Base-by-base conservation (phyloP, 2,113 vertebrate species). In the Miniopterus natalensis region DNA sequence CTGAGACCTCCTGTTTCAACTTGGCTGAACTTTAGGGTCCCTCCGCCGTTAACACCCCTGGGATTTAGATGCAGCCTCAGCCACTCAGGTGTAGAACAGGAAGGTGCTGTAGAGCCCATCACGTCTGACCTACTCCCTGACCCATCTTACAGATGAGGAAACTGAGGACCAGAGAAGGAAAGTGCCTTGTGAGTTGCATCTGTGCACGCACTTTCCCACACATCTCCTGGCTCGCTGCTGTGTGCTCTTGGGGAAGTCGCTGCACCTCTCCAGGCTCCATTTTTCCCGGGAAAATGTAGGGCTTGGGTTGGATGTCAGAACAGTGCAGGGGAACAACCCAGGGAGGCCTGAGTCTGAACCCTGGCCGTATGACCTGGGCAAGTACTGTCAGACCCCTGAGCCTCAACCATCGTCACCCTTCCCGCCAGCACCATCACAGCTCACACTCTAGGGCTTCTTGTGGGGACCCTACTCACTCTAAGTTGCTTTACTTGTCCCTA, bases 121-220 rank as follows among this genome's bases (percentile, higher is more conserved):
- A 29, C 45, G 8, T 31, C 61, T 6, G 3, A 10, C 57, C n/a
- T 36, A 65, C 68, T 23, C 47, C 25, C n/a, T 65, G 47, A 27
- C 66, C 73, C 36, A 42, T 83, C 61, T 45, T 73, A 73, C 31
- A 88, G 61, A 55, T 20, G 36, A 61, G 40, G 53, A 96, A 90
- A 83, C 70, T 57, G 88, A 96, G 83, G 31, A 8, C 51, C 8
- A 23, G 15, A 29, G 53, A 71, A 42, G 8, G 42, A 40, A 87
- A 73, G 13, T 47, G 47, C 0, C 63, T 80, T 14, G 70, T 55
- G 27, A 25, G 17, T 15, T 51, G 1, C 47, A 20, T 2, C 5
- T 42, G n/a, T 0, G 3, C 27, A 45, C 31, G 25, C 57, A 1
- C 49, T 13, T 17, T 15, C 47, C n/a, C 31, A 18, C 45, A 6